Base-by-base conservation (phyloP, 2,113 vertebrate genomes). In the Neodon shergylaensis region DNA sequence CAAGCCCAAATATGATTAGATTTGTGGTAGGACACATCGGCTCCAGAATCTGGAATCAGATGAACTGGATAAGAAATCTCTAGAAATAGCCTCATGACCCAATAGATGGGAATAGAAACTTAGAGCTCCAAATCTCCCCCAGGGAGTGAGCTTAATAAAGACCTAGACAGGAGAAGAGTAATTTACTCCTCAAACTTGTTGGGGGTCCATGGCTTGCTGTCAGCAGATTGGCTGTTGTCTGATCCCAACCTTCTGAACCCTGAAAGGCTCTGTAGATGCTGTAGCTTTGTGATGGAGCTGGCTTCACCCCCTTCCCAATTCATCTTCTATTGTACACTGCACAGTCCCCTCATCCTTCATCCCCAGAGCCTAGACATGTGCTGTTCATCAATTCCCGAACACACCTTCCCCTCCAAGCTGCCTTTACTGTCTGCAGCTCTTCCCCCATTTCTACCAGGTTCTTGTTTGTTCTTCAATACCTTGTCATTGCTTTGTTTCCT, bases 131-230 rank as follows among this genome's bases (percentile, higher is more conserved):
- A 85, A 77, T 88, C 77, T 92, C 58, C 72, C 44, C 33, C 47
- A 76, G 66, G 47, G 22, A 88, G 66, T 76, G 61, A 7, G 49
- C 39, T 94, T 61, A 90, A 91, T 90, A 92, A 77, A 84, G 66
- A 21, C 36, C 36, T 61, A 76, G 42, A 90, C 19, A 86, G 28
- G 33, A 77, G 65, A 96, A 96, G 74, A 96, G 63, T 72, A 92
- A 81, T 63, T 92, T 92, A 84, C 17, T 94, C 94, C 65, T 79
- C 44, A 83, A 81, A 5, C 44, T 92, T 73, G 42, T 96, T 39
- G 65, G 78, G 70, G 91, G 89, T 95, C 47, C 5, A 61, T 86
- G 66, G 92, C 28, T 93, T 82, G 58, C 47, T 85, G 73, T 79
- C 82, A 94, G 68, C 54, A 95, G 52, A 92, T 73, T 73, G 44